A percentile compares a stretch with the other conserved stretches of the same genome.
phyloP scores from a whole-genome alignment of 2,113 vertebrate species.

The Zosterops lateralis region DNA sequence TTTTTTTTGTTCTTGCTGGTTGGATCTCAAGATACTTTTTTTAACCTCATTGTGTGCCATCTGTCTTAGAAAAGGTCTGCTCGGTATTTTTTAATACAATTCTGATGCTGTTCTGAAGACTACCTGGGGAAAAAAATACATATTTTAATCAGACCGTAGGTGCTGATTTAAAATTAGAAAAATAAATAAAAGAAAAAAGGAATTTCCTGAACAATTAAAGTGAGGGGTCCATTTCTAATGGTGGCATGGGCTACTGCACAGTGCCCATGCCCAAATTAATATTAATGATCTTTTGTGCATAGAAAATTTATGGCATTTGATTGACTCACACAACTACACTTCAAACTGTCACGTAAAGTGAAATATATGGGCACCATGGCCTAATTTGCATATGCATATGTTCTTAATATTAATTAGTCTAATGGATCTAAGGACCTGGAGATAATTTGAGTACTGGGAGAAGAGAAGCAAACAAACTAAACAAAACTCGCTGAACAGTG shows the following conservation, averaged over 20 bases:
- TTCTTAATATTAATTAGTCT: slow-evolving; percentile 80
- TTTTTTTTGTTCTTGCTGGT: slow-evolving; percentile 90
- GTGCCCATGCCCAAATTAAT: slow-evolving; percentile 77
- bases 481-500: slow-evolving; percentile 6
- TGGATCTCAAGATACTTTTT: slow-evolving; percentile 89
- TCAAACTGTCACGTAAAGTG: slow-evolving; percentile 75
- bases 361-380: slow-evolving; percentile 70
- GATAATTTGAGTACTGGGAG: slow-evolving; percentile 64
- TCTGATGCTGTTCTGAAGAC: slow-evolving; percentile 74
- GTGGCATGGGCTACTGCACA: slow-evolving; percentile 73
- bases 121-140: slow-evolving; percentile 72
- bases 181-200: neutral
- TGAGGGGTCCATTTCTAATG: slow-evolving; percentile 67
- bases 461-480: slow-evolving; percentile 33
- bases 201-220: slow-evolving; percentile 69
- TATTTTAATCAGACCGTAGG: slow-evolving; percentile 72
- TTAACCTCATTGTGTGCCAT: slow-evolving; percentile 87
- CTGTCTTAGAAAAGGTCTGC: slow-evolving; percentile 85
- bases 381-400: slow-evolving; percentile 79
- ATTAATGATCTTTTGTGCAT: slow-evolving; percentile 77
- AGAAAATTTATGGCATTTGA: slow-evolving; percentile 78
- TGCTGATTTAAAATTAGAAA: neutral
- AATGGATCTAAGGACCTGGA: slow-evolving; percentile 68
- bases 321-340: slow-evolving; percentile 77
- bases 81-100: slow-evolving; percentile 83